Conservation (phyloP, 2,113 vertebrate species). For the Panthera tigris region DNA sequence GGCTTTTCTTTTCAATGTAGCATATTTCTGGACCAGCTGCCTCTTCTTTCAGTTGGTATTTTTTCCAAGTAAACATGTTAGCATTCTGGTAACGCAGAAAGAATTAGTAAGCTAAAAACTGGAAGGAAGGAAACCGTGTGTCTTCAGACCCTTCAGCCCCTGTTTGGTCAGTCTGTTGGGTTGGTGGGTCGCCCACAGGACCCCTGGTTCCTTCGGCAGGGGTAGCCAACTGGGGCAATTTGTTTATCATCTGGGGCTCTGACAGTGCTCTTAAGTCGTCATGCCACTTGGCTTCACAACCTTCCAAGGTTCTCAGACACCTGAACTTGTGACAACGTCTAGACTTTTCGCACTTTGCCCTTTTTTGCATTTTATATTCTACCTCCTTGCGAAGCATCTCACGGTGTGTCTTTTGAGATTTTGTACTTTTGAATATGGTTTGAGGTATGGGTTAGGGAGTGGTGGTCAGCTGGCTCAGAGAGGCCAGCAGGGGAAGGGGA, state of each 20-base stretch:
- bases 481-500: background rate
- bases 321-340: background rate
- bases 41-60: background rate
- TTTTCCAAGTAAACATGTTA: background rate
- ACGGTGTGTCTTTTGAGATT: background rate
- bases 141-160: background rate
- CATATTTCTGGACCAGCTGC: background rate
- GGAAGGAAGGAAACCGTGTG: background rate
- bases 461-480: background rate
- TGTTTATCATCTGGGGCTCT: background rate
- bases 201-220: background rate
- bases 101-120: background rate
- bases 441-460: background rate
- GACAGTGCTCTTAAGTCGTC: background rate
- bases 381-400: background rate
- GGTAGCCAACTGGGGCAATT: background rate
- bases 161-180: background rate
- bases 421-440: background rate
- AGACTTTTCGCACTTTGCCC: background rate
- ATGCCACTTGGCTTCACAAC: background rate
- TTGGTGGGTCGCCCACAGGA: background rate
- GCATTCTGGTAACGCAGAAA: background rate
- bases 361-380: background rate
- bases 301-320: background rate
- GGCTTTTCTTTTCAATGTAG: background rate